Evolutionary conservation across 2,797 vertebrate genomes (phyloP).

Genomic region (Clamator glandarius): DNA sequence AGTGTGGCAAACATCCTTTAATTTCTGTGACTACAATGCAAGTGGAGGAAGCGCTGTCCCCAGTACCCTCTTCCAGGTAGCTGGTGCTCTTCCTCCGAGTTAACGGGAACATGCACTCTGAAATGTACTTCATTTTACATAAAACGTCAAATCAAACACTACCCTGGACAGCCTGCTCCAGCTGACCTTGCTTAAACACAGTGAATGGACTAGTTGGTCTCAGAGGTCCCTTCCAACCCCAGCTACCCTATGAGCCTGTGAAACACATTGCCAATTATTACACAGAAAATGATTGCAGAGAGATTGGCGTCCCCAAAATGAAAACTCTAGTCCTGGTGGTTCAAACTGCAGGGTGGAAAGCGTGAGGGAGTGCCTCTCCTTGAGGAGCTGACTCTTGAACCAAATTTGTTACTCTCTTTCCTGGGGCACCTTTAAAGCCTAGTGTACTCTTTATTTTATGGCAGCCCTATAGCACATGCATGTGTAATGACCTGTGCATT

Average conservation of each 20-base stretch:
- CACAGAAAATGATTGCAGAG: not conserved
- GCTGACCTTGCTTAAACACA: not conserved
- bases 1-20: not conserved
- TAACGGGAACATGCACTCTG: not conserved
- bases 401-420: not conserved
- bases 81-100: not conserved
- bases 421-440: not conserved
- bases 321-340: not conserved
- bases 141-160: not conserved
- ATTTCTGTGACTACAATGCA: not conserved
- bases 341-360: not conserved
- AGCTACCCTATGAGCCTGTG: not conserved
- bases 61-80: not conserved
- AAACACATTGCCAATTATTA: not conserved
- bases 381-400: not conserved
- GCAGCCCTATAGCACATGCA: not conserved
- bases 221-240: not conserved
- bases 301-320: not conserved
- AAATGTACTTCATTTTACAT: not conserved
- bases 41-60: not conserved
- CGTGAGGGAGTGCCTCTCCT: not conserved
- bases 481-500: not conserved
- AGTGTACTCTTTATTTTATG: not conserved
- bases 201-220: accelerated
- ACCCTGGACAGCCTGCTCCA: not conserved